phyloP scores from a whole-genome alignment of 2,888 invertebrate species.

The Syrphus vitripennis region DNA sequence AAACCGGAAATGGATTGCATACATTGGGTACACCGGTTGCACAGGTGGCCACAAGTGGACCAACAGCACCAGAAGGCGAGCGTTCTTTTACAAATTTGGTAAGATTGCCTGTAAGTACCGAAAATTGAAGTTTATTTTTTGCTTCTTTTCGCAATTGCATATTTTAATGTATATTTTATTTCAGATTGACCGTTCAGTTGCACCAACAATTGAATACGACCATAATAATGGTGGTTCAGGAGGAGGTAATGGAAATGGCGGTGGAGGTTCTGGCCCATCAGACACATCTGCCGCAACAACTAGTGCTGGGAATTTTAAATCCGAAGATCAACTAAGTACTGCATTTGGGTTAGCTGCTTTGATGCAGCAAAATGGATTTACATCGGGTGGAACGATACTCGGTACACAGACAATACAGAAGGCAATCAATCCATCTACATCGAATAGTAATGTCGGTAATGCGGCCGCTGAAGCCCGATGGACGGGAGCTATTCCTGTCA shows the following conservation, averaged over 20 bases:
- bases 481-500: constrained; percentile 86
- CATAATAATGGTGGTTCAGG: constrained; percentile 74
- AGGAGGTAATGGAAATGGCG: constrained; percentile 41
- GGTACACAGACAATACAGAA: constrained; percentile 79
- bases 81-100: constrained; percentile 81
- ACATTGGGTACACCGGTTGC: constrained; percentile 81
- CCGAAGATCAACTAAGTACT: constrained; percentile 87
- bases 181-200: constrained; percentile 80
- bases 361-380: constrained; percentile 83
- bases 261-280: constrained; percentile 59
- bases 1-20: constrained; percentile 83
- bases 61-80: constrained; percentile 81
- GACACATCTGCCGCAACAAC: constrained; percentile 76
- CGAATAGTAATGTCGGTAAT: constrained; percentile 73
- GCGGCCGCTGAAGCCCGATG: constrained; percentile 79
- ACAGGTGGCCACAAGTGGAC: constrained; percentile 81
- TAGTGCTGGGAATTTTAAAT: constrained; percentile 82
- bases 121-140: background rate
- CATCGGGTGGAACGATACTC: constrained; percentile 85
- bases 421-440: constrained; percentile 73
- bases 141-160: background rate
- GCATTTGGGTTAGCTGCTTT: constrained; percentile 89
- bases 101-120: constrained; percentile 71
- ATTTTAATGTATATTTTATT: background rate
- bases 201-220: constrained; percentile 81